Conservation (phyloP, 2,113 vertebrate genomes). For the Takifugu bimaculatus region DNA sequence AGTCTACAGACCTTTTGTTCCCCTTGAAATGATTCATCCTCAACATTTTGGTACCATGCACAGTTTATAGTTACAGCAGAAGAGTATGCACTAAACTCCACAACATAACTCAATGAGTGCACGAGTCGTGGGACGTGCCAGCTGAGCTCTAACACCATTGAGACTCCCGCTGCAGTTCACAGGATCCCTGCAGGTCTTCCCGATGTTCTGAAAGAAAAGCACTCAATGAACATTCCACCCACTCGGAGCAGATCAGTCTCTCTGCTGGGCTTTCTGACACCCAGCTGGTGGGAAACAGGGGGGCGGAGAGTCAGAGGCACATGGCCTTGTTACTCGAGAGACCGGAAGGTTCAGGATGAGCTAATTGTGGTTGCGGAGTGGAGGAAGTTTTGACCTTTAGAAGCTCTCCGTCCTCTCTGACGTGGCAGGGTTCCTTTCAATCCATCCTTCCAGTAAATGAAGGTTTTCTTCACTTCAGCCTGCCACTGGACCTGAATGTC, state of each 20-base stretch:
- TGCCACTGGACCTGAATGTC: too few species aligned
- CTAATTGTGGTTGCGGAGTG: conserved; percentile 34
- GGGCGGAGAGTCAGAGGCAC: conserved; percentile 23
- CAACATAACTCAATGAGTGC: conserved; percentile 22
- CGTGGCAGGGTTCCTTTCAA: too few species aligned
- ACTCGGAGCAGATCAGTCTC: conserved; percentile 32
- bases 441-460: too few species aligned
- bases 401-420: conserved; percentile 30
- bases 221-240: conserved; percentile 44
- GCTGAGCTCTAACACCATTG: conserved; percentile 31
- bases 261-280: conserved; percentile 17
- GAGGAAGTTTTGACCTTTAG: conserved; percentile 44
- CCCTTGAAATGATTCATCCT: conserved; percentile 22
- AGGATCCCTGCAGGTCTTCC: conserved; percentile 22
- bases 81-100: conserved; percentile 1
- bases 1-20: conserved; percentile 28
- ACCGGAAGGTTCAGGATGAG: conserved; percentile 21
- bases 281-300: conserved; percentile 43
- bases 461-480: too few species aligned
- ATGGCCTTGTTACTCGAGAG: conserved; percentile 26
- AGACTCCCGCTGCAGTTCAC: conserved; percentile 42
- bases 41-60: conserved; percentile 40
- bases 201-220: conserved; percentile 32
- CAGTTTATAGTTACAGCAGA: conserved; percentile 6
- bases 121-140: conserved; percentile 47